phyloP scores from a whole-genome alignment of 2,797 vertebrate species.

The Picus viridis region DNA sequence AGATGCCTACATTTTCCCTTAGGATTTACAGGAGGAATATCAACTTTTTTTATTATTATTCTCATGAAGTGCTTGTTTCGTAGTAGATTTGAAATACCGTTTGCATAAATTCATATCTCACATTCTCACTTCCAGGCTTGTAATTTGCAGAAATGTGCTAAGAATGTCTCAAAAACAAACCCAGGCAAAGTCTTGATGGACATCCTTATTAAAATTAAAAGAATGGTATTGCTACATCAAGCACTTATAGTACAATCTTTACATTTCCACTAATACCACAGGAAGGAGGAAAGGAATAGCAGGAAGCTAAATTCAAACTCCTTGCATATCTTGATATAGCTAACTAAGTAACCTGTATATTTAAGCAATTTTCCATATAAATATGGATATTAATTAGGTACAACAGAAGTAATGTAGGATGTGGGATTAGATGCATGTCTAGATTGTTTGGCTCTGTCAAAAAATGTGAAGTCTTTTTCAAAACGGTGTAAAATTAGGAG shows the following conservation, averaged over 20 bases:
- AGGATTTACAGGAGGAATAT: background rate
- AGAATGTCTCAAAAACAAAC: background rate
- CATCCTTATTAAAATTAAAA: background rate
- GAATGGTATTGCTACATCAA: background rate
- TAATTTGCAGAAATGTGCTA: constrained; percentile 3
- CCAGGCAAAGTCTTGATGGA: background rate
- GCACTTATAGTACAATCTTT: background rate
- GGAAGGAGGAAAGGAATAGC: background rate
- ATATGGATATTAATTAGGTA: background rate
- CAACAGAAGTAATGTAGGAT: background rate
- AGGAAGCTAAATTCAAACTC: background rate
- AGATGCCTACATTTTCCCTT: background rate
- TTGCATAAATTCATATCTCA: constrained; percentile 37
- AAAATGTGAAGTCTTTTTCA: background rate
- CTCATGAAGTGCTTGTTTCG: background rate
- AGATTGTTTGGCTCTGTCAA: background rate
- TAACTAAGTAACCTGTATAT: background rate
- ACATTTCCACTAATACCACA: background rate
- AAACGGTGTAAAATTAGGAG: background rate
- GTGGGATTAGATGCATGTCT: fast-evolving
- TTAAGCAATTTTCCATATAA: background rate
- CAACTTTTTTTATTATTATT: background rate
- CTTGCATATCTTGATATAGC: background rate
- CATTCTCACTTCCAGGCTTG: background rate
- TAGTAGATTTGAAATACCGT: background rate